Evolutionary conservation across 2,888 invertebrate species (phyloP), one percentile per base, ranked within the genome.

Genomic region (Sesia bembeciformis): DNA sequence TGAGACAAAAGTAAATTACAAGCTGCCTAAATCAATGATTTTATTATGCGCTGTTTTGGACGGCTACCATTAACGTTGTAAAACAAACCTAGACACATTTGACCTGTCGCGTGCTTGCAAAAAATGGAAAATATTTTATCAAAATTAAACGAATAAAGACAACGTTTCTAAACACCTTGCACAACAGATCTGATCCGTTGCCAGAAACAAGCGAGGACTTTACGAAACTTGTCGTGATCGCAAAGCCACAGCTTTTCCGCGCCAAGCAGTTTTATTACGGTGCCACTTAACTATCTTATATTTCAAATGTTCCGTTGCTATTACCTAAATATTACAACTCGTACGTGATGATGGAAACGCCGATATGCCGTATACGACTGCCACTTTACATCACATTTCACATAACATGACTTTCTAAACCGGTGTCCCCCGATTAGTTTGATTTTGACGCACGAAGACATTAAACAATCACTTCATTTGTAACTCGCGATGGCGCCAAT

Each of bases 191-290:
- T 61, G 62, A 67, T 67, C 66, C 66, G 66, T 67, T 70, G 76
- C 69, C 73, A 79, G 72, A 75, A 73, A 78, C 74, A 74, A 76
- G 72, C 70, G 65, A 66, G 61, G 57, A 67, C 62, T 83, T 88
- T 85, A 62, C 86, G 85, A 84, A 86, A 88, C 72, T 73, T 62
- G 71, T 81, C 86, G 86, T 86, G 86, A 80, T 80, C 72, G 62
- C 65, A 63, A 73, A 81, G 80, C 84, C 83, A 68, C 84, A 79
- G 74, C 70, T 78, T 78, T 81, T 80, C 79, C 76, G 79, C 74
- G 72, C 74, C 78, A 60, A 65, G 64, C 63, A 69, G 70, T 78
- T 77, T 77, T 73, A 73, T 72, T 74, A 68, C 68, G 65, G 64
- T 5, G 64, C 67, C 72, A 72, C 71, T 72, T 74, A 72, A 60